Evolutionary conservation across 2,888 invertebrate genomes (phyloP).

Genomic region (Nowickia ferox): DNA sequence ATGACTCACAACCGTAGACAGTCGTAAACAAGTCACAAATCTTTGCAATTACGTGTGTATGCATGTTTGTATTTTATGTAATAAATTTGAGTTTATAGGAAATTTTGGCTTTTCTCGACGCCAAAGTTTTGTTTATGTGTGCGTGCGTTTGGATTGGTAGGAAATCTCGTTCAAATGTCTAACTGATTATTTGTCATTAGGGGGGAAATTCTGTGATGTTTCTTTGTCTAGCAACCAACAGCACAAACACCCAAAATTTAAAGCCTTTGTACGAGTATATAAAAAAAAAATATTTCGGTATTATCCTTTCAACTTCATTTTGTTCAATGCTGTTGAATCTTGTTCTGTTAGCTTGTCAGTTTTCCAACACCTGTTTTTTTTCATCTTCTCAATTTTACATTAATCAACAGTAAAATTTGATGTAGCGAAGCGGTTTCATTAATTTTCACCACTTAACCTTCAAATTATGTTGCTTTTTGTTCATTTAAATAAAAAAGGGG

Average conservation of each 20-base stretch:
- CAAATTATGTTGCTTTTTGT: conserved; percentile 53
- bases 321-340: not conserved
- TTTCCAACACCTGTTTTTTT: conserved; percentile 16
- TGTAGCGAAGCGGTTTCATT: conserved; percentile 29
- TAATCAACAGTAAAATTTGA: conserved; percentile 28
- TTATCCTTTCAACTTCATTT: conserved; percentile 12
- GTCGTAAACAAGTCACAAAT: conserved; percentile 23
- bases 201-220: not conserved
- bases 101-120: not conserved
- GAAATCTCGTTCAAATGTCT: not conserved
- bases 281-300: not conserved
- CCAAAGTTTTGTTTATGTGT: not conserved
- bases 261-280: not conserved
- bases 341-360: not conserved
- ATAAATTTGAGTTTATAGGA: conserved; percentile 5
- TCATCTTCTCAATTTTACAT: not conserved
- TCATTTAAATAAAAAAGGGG: conserved; percentile 47
- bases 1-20: conserved; percentile 22
- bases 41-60: not conserved
- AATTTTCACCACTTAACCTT: conserved; percentile 57
- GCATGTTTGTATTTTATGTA: not conserved
- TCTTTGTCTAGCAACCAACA: conserved; percentile 14
- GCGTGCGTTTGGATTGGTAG: not conserved
- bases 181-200: conserved; percentile 2
- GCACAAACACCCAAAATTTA: not conserved